Evolutionary conservation across 2,888 invertebrate genomes (phyloP).

Genomic region (Leucophenga maculata): DNA sequence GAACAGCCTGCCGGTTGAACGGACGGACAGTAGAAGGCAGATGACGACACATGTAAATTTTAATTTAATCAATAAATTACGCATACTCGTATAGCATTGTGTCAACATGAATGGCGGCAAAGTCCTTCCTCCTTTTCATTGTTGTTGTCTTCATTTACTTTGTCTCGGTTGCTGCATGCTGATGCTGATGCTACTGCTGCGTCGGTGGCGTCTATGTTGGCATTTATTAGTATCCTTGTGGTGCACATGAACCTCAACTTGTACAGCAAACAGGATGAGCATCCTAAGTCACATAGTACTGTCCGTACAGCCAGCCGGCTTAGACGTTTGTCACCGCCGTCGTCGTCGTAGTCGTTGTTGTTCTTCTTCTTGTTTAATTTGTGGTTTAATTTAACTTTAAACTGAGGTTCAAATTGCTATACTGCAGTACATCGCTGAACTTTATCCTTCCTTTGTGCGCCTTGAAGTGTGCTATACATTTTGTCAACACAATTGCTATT

Average conservation of each 20-base stretch:
- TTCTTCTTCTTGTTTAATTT: conserved; percentile 55
- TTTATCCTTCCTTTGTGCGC: background rate
- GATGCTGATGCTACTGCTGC: too few relatives aligned
- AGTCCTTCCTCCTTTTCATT: background rate
- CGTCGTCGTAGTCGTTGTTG: conserved; percentile 26
- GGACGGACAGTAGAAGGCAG: background rate
- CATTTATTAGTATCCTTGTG: too few relatives aligned
- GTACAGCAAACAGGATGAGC: too few relatives aligned
- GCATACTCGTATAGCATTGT: conserved; percentile 41
- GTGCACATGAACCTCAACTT: too few relatives aligned
- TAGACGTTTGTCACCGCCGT: too few relatives aligned
- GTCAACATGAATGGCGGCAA: background rate
- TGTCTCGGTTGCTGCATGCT: too few relatives aligned
- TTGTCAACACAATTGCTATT: background rate
- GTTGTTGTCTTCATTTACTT: background rate
- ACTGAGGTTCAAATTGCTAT: background rate
- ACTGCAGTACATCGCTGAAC: background rate
- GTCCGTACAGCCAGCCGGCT: background rate
- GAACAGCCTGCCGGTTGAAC: background rate
- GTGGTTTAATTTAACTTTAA: conserved; percentile 45
- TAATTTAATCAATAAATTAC: conserved; percentile 60
- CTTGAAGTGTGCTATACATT: background rate
- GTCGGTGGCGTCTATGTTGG: too few relatives aligned
- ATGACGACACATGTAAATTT: conserved; percentile 37
- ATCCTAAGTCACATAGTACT: background rate